A percentile compares a stretch with the other conserved stretches of the same genome.
Conservation (phyloP, 1,140 invertebrate species). For the Gyrodactylus salaris region DNA sequence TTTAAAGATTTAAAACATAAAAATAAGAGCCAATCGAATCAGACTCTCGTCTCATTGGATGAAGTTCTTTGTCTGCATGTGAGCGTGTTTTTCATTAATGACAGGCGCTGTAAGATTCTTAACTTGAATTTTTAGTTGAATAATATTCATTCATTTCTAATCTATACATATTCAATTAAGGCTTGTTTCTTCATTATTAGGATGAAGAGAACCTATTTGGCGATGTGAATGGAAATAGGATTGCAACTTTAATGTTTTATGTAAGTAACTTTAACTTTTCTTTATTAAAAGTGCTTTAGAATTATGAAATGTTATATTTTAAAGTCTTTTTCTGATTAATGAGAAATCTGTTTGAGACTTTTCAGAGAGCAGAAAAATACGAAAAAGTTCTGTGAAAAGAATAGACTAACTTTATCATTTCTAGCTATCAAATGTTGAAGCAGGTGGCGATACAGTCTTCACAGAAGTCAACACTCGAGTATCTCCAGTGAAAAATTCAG, state of each 20-base stretch:
- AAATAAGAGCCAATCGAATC: too few species aligned
- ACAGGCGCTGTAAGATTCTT: too few species aligned
- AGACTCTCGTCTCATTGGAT: too few species aligned
- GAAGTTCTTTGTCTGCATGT: too few species aligned
- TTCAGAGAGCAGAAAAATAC: neutral
- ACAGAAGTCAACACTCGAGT: slow-evolving; percentile 28
- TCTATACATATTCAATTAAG: neutral
- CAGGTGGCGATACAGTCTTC: slow-evolving; percentile 64
- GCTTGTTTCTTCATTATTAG: slow-evolving; percentile 20
- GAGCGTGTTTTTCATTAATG: too few species aligned
- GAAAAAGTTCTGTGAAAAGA: neutral
- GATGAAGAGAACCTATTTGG: slow-evolving; percentile 48
- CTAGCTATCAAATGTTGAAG: slow-evolving; percentile 57
- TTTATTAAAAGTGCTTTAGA: neutral
- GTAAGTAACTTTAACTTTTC: slow-evolving; percentile 12
- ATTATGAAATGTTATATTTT: neutral
- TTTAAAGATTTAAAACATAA: too few species aligned
- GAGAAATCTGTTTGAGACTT: neutral
- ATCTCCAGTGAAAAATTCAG: slow-evolving; percentile 11
- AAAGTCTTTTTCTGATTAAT: neutral
- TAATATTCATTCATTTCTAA: neutral
- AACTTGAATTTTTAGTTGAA: too few species aligned
- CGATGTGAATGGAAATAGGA: slow-evolving; percentile 44
- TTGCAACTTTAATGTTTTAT: slow-evolving; percentile 55
- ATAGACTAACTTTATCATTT: slow-evolving; percentile 5